These are phyloP conservation scores for Fulica atra DNA, from an alignment of 2,113 vertebrate species.

Conservation along the genomic window DNA sequence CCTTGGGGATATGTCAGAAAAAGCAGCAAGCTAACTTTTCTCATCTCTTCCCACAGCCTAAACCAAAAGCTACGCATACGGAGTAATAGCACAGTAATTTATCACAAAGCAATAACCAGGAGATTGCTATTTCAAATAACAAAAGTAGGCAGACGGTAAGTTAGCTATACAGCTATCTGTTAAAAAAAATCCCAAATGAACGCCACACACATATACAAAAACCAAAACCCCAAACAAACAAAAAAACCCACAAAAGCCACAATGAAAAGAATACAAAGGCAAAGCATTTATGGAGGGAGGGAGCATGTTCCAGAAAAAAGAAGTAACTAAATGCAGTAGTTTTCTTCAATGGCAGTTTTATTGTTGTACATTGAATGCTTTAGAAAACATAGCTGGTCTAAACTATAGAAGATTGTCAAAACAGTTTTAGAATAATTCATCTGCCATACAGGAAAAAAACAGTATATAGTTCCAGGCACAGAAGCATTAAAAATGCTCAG, in stretches of 20 bases:
- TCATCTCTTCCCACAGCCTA: background rate
- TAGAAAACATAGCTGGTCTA: background rate
- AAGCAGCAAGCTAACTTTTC: background rate
- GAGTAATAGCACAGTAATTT: background rate
- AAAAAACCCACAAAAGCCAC: background rate
- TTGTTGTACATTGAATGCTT: background rate
- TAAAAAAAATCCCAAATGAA: background rate
- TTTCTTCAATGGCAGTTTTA: background rate
- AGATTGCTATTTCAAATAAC: background rate
- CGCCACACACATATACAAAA: background rate
- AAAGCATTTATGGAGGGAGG: background rate
- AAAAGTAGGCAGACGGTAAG: background rate
- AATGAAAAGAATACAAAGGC: background rate
- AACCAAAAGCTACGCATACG: background rate
- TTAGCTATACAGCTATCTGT: background rate
- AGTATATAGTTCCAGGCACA: background rate
- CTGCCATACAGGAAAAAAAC: background rate
- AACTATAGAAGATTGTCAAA: slow-evolving; percentile 23
- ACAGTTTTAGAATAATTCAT: slow-evolving; percentile 9
- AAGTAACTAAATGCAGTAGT: background rate
- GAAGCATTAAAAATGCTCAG: background rate
- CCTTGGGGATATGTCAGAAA: background rate
- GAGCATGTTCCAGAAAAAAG: background rate
- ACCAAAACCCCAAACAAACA: background rate
- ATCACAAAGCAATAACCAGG: background rate